Evolutionary conservation across 1,140 invertebrate species (phyloP), one percentile per base, ranked within the genome.

Genomic region (Anoplophora glabripennis): DNA sequence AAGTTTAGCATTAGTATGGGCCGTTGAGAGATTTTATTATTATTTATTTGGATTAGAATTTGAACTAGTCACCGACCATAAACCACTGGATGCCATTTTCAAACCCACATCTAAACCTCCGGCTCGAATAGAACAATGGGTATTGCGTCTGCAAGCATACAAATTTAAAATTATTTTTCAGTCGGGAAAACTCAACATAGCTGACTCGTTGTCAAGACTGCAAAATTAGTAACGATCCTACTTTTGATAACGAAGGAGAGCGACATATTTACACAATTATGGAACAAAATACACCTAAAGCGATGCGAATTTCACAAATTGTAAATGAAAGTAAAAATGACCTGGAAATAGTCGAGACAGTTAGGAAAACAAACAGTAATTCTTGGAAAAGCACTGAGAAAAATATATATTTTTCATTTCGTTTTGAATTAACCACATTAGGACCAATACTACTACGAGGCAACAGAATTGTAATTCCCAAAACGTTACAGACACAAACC

Each of bases 101-200:
- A 11, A 42, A 17, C 60, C 64, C 33, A 60, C 48, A 49, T 72
- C 67, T 42, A 70, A 69, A 56, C 69, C 72, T 38, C 65, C 59
- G 36, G 68, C 69, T 18, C 41, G 70, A 37, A 73, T 76, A 17
- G 69, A 76, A 62, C 37, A 72, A 45, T 76, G 73, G 75, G 38
- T 74, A 15, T 46, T 75, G 15, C 59, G 71, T 42, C 56, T 75
- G 36, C 69, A 73, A 74, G 17, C 72, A 14, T 75, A 61, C 51
- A 67, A 67, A 57, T 75, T 66, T 55, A 65, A 68, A 46, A 60
- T 76, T 10, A 63, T 72, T 40, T 75, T 75, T 56, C 61, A 69
- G 55, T 18, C 70, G 45, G 72, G 71, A 10, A 76, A 76, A 49
- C 52, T 56, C 46, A 78, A 78, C 41, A 75, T 76, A 21, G 72